Evolutionary conservation across 2,888 invertebrate genomes (phyloP).

Genomic region (Holacanthella duospinosa): DNA sequence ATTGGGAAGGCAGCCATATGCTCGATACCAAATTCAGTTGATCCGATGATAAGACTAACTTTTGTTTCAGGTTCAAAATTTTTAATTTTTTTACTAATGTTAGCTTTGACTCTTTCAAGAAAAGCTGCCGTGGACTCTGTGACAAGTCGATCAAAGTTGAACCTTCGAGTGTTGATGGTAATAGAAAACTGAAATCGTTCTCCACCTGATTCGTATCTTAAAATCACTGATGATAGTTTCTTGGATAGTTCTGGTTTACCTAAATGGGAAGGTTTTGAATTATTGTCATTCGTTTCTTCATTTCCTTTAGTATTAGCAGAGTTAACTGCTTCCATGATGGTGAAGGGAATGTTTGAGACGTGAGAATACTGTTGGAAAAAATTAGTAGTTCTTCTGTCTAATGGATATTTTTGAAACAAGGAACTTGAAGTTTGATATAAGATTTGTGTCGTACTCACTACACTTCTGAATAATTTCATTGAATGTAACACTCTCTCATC

Average conservation of each 20-base stretch:
- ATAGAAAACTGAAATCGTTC: constrained; percentile 51
- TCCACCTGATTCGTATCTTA: constrained; percentile 39
- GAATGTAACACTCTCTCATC: no score
- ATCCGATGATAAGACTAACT: neutral
- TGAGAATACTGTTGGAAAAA: no score
- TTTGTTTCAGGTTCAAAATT: constrained; percentile 10
- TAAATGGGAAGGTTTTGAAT: no score
- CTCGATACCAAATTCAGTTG: neutral
- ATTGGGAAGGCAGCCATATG: neutral
- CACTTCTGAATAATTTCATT: no score
- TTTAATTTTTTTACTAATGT: constrained; percentile 32
- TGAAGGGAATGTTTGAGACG: no score
- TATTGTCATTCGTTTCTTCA: no score
- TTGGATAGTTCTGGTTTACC: neutral
- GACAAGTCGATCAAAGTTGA: constrained; percentile 42
- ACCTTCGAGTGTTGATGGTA: constrained; percentile 45
- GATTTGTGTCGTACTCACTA: no score
- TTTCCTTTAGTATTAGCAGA: no score
- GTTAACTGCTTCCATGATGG: no score
- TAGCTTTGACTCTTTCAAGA: constrained; percentile 23
- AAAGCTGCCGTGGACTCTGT: constrained; percentile 20
- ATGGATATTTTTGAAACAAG: no score
- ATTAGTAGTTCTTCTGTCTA: no score
- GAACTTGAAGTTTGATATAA: no score
- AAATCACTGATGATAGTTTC: neutral